These are phyloP conservation scores for Barypeithes pellucidus DNA, from an alignment of 2,888 invertebrate species.

Conservation along the genomic window DNA sequence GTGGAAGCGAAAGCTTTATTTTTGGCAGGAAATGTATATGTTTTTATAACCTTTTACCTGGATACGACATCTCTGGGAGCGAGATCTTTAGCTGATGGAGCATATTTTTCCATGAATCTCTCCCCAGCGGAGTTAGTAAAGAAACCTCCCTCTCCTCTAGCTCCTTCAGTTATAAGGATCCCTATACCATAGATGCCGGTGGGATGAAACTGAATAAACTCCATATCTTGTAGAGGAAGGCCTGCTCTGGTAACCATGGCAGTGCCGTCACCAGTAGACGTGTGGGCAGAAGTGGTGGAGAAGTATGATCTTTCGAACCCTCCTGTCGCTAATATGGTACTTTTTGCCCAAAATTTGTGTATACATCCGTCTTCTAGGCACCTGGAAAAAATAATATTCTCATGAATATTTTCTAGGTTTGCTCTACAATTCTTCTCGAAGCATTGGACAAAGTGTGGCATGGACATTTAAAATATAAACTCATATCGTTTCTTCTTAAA, in stretches of 20 bases:
- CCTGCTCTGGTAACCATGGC: slow-evolving; percentile 95
- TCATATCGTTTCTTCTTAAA: too few species aligned
- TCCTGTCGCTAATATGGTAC: slow-evolving; percentile 80
- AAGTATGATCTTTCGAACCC: slow-evolving; percentile 93
- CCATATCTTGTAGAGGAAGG: slow-evolving; percentile 94
- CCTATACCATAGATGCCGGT: slow-evolving; percentile 97
- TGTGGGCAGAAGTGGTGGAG: slow-evolving; percentile 98
- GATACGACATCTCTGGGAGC: slow-evolving; percentile 98
- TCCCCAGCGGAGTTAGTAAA: slow-evolving; percentile 92
- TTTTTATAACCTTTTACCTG: too few species aligned
- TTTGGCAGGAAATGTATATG: too few species aligned
- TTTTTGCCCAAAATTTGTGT: slow-evolving; percentile 69
- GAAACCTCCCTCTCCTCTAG: slow-evolving; percentile 96
- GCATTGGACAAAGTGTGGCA: too few species aligned
- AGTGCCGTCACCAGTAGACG: slow-evolving; percentile 96
- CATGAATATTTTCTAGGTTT: too few species aligned
- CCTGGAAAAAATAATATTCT: too few species aligned
- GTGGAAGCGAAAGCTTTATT: too few species aligned
- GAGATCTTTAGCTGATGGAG: slow-evolving; percentile 96
- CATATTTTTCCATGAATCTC: slow-evolving; percentile 97
- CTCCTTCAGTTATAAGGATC: slow-evolving; percentile 96
- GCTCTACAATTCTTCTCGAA: too few species aligned
- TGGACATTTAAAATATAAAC: too few species aligned
- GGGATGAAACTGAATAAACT: slow-evolving; percentile 99
- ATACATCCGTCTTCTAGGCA: slow-evolving; percentile 79